These are phyloP conservation scores for Cheilinus undulatus DNA, from an alignment of 2,113 vertebrate species.

Conservation along the genomic window DNA sequence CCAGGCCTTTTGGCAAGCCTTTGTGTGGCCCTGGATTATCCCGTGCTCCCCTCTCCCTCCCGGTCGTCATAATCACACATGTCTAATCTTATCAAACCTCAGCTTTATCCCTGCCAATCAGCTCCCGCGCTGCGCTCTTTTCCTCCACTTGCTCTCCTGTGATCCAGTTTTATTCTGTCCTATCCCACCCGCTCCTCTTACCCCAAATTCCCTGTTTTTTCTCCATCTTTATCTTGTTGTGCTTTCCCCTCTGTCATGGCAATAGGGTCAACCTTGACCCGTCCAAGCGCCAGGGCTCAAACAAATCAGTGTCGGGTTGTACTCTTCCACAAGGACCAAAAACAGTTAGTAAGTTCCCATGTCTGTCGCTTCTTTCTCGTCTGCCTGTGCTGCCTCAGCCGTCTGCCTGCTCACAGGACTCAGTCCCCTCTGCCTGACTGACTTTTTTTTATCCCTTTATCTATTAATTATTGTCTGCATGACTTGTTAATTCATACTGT, in stretches of 20 bases:
- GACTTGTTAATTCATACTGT: constrained; percentile 33
- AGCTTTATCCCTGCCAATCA: constrained; percentile 75
- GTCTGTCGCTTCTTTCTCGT: constrained; percentile 75
- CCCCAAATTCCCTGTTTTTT: constrained; percentile 53
- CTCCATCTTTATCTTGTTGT: constrained; percentile 71
- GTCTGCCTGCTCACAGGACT: constrained; percentile 35
- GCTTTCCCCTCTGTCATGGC: constrained; percentile 57
- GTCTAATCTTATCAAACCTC: constrained; percentile 80
- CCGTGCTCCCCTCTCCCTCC: constrained; percentile 56
- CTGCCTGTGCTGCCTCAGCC: constrained; percentile 62
- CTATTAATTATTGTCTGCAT: constrained; percentile 54
- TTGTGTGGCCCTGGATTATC: constrained; percentile 70
- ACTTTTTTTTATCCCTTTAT: constrained; percentile 15
- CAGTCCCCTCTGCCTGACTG: constrained; percentile 19
- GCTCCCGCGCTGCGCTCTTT: constrained; percentile 69
- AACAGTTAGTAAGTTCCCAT: constrained; percentile 93
- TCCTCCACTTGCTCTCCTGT: constrained; percentile 66
- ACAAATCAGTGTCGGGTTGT: constrained; percentile 94
- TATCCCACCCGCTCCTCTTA: constrained; percentile 39
- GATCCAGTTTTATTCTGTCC: constrained; percentile 70
- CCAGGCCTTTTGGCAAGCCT: constrained; percentile 57
- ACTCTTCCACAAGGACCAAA: constrained; percentile 97
- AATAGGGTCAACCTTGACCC: constrained; percentile 97
- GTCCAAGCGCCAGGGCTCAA: constrained; percentile 97
- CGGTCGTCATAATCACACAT: constrained; percentile 76